These are phyloP conservation scores for Synanthedon tipuliformis DNA, from an alignment of 2,888 invertebrate species.

Conservation along the genomic window DNA sequence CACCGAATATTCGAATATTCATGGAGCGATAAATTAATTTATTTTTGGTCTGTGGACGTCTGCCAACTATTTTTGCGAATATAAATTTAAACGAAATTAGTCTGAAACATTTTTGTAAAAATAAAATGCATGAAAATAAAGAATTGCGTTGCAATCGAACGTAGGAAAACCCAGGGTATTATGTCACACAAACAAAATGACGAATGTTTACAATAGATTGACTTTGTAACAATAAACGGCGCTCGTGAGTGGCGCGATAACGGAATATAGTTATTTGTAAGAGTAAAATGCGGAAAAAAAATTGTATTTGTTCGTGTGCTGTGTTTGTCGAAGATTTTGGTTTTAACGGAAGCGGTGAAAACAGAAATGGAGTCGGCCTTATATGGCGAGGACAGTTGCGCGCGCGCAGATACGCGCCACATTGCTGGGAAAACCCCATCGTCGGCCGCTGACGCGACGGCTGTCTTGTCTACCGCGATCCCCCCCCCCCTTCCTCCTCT, in stretches of 20 bases:
- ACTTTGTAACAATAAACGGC: background rate
- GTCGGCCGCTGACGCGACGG: conserved; percentile 5
- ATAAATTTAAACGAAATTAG: no score
- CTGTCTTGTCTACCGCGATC: background rate
- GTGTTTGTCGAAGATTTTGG: no score
- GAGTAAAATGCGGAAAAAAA: no score
- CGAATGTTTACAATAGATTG: background rate
- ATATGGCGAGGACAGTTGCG: conserved; percentile 39
- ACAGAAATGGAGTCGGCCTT: conserved; percentile 34
- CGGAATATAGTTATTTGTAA: no score
- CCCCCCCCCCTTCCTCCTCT: background rate
- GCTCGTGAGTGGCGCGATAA: background rate
- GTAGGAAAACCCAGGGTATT: background rate
- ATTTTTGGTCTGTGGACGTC: no score
- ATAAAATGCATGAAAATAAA: no score
- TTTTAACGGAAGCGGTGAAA: conserved; percentile 40
- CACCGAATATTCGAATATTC: no score
- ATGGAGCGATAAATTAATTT: no score
- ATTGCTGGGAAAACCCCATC: conserved; percentile 66
- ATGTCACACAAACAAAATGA: background rate
- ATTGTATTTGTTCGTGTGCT: no score
- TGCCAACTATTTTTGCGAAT: no score
- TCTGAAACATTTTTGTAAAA: no score
- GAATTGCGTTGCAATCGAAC: background rate
- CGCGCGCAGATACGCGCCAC: conserved; percentile 36